These are phyloP conservation scores for Myathropa florea DNA, from an alignment of 2,888 invertebrate species.

Conservation along the genomic window DNA sequence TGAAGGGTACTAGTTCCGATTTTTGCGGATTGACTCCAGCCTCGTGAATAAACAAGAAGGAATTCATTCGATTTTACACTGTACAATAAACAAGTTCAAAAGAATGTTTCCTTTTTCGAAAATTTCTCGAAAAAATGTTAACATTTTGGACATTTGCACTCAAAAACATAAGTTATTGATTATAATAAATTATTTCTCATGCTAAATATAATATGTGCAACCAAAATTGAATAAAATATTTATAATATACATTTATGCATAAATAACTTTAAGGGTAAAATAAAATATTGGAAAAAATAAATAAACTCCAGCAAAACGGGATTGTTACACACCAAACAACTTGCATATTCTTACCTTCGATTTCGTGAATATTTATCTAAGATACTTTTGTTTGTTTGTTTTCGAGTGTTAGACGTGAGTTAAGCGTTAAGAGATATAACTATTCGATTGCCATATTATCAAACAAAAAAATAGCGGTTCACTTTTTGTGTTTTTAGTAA, in stretches of 20 bases:
- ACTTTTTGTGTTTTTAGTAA: conserved; percentile 30
- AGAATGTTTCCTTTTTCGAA: too few species aligned
- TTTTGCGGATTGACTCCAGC: too few species aligned
- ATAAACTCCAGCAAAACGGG: conserved; percentile 9
- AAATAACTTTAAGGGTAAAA: not conserved
- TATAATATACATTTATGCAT: conserved; percentile 16
- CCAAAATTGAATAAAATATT: not conserved
- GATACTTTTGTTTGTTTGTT: conserved; percentile 7
- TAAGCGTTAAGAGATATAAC: conserved; percentile 34
- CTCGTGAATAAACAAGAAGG: too few species aligned
- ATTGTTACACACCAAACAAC: conserved; percentile 53
- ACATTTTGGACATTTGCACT: too few species aligned
- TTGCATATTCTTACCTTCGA: conserved; percentile 51
- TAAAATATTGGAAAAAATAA: conserved; percentile 1
- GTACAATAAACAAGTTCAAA: too few species aligned
- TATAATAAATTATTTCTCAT: not conserved
- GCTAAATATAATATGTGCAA: not conserved
- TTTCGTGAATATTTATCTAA: conserved; percentile 9
- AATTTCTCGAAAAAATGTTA: too few species aligned
- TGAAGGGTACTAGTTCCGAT: too few species aligned
- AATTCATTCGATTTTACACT: too few species aligned
- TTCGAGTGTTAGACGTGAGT: conserved; percentile 2
- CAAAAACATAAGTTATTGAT: too few species aligned
- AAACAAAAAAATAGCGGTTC: not conserved
- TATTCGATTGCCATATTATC: conserved; percentile 21